Evolutionary conservation across 2,888 invertebrate genomes (phyloP).

Genomic region (Cheilosia scutellata): DNA sequence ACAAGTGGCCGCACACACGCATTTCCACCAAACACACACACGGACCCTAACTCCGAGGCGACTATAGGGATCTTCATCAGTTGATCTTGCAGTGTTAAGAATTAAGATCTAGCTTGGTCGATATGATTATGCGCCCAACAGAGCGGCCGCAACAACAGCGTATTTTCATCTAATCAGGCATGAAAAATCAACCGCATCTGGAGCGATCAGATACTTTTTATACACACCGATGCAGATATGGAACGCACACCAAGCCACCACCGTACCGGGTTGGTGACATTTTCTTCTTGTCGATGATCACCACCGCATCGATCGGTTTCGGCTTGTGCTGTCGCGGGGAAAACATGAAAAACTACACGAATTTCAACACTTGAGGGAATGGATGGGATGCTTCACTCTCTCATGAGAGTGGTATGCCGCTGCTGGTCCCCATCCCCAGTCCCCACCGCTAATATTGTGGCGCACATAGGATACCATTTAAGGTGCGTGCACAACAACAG

Average conservation of each 20-base stretch:
- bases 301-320: slow-evolving; percentile 7
- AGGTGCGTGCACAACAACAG: slow-evolving; percentile 68
- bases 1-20: slow-evolving; percentile 66
- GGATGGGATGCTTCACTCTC: slow-evolving; percentile 26
- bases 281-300: slow-evolving; percentile 50
- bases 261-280: slow-evolving; percentile 60
- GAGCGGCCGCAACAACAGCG: slow-evolving; percentile 24
- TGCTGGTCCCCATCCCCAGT: not conserved
- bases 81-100: slow-evolving; percentile 61
- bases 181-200: slow-evolving; percentile 72
- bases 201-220: slow-evolving; percentile 44
- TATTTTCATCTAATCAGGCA: slow-evolving; percentile 71
- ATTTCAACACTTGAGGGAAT: slow-evolving; percentile 75
- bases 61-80: slow-evolving; percentile 40
- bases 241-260: slow-evolving; percentile 30
- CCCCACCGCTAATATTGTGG: slow-evolving; percentile 59
- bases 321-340: slow-evolving; percentile 53
- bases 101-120: slow-evolving; percentile 49
- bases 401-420: not conserved
- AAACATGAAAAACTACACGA: slow-evolving; percentile 74
- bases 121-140: slow-evolving; percentile 35
- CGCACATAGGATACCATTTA: slow-evolving; percentile 74
- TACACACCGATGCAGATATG: slow-evolving; percentile 34
- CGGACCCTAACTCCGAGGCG: not conserved
- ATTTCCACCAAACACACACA: slow-evolving; percentile 17